Evolutionary conservation across 1,140 invertebrate species (phyloP).

Genomic region (Camponotus pennsylvanicus): DNA sequence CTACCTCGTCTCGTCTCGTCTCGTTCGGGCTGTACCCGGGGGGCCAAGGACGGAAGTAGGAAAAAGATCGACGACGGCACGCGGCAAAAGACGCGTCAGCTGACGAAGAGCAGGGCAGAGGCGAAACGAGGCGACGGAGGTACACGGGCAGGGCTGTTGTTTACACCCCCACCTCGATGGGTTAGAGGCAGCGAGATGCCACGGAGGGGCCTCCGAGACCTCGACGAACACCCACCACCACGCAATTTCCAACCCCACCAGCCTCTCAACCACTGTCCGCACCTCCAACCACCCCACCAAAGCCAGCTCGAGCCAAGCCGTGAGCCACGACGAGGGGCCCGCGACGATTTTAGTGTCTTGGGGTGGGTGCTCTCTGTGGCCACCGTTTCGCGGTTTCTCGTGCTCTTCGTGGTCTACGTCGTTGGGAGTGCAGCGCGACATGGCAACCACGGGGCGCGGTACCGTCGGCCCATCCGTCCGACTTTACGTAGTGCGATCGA

Average conservation of each 20-base stretch:
- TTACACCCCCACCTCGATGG: conserved; percentile 85
- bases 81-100: conserved; percentile 63
- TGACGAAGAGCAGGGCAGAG: conserved; percentile 74
- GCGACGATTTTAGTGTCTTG: conserved; percentile 86
- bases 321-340: conserved; percentile 84
- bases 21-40: conserved; percentile 17
- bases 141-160: conserved; percentile 82
- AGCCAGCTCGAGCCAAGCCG: conserved; percentile 83
- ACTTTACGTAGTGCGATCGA: neutral
- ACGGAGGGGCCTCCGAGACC: conserved; percentile 83
- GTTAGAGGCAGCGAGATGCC: conserved; percentile 81
- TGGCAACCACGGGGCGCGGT: conserved; percentile 36
- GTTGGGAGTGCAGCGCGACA: conserved; percentile 64
- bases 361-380: conserved; percentile 85
- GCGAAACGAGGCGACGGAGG: conserved; percentile 65
- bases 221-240: conserved; percentile 85
- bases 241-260: conserved; percentile 87
- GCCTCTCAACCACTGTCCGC: conserved; percentile 86
- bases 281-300: conserved; percentile 86
- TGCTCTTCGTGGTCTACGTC: conserved; percentile 50
- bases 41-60: conserved; percentile 68
- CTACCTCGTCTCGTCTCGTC: too few relatives aligned
- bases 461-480: neutral
- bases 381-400: conserved; percentile 79
- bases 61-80: conserved; percentile 69